Conservation (phyloP, 2,888 invertebrate genomes). For the Liodrosophila aerea region DNA sequence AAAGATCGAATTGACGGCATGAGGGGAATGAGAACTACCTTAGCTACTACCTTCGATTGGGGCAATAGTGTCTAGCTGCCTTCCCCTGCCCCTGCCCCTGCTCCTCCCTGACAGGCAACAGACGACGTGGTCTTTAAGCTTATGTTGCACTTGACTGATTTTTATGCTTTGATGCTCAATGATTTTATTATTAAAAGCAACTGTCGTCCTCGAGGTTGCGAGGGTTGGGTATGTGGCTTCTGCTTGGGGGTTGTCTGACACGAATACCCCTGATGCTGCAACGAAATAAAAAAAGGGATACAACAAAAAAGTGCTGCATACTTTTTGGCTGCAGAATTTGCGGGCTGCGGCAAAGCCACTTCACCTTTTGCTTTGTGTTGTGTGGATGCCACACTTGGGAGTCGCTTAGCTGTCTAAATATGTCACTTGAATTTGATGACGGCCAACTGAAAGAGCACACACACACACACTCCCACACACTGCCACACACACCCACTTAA, state of each 20-base stretch:
- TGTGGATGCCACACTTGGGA: constrained; percentile 62
- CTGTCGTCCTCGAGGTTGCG: constrained; percentile 49
- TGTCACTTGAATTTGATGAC: constrained; percentile 77
- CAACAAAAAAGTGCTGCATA: constrained; percentile 37
- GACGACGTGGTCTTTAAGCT: constrained; percentile 71
- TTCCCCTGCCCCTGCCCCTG: too few species aligned
- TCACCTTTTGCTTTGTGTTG: constrained; percentile 66
- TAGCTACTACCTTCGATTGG: constrained; percentile 20
- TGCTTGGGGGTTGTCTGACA: constrained; percentile 33
- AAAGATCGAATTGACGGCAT: constrained; percentile 50
- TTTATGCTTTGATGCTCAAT: constrained; percentile 82
- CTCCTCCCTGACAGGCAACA: constrained; percentile 13
- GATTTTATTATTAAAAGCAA: constrained; percentile 81
- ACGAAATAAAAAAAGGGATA: constrained; percentile 29
- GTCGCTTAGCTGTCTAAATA: constrained; percentile 76
- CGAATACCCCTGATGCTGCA: constrained; percentile 36
- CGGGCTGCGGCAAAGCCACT: constrained; percentile 50
- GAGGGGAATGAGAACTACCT: background rate
- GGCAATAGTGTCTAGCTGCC: too few species aligned
- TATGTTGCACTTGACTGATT: constrained; percentile 82
- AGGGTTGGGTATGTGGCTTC: constrained; percentile 22
- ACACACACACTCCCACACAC: background rate
- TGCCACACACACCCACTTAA: constrained; percentile 2
- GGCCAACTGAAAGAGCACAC: constrained; percentile 62
- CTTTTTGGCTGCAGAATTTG: constrained; percentile 30